Percentiles rank a stretch among this genome's conserved stretches.
Evolutionary conservation across 2,888 invertebrate species (phyloP).

Genomic region (Tigriopus californicus): DNA sequence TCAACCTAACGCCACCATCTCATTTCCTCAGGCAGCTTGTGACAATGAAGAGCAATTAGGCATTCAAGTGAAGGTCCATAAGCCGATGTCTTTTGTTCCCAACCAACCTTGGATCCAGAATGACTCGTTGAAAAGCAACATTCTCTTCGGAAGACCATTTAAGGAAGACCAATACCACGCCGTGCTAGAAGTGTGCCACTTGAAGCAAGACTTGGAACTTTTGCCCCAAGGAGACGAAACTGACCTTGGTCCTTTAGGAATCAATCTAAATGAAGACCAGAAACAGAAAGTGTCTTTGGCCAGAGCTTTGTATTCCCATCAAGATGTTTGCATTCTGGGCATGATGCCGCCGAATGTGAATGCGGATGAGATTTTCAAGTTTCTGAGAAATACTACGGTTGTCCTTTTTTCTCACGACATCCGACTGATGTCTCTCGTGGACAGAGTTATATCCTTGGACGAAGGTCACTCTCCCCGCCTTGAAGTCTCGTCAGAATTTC

Average conservation of each 20-base stretch:
- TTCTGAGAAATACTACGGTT: constrained; percentile 60
- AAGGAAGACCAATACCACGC: constrained; percentile 52
- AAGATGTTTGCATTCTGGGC: constrained; percentile 77
- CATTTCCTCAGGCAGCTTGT: constrained; percentile 34
- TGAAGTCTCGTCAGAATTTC: constrained; percentile 22
- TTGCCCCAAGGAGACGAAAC: constrained; percentile 84
- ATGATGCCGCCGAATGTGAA: constrained; percentile 91
- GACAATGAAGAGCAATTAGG: constrained; percentile 27
- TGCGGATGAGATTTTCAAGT: constrained; percentile 44
- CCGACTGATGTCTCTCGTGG: constrained; percentile 71
- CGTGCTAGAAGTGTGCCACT: constrained; percentile 72
- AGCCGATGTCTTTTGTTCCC: constrained; percentile 58
- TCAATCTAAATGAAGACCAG: constrained; percentile 74
- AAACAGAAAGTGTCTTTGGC: constrained; percentile 80
- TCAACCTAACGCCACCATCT: too few species aligned
- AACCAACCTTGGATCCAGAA: constrained; percentile 98
- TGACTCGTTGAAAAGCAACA: constrained; percentile 75
- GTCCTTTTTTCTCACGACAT: constrained; percentile 88
- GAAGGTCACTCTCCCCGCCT: constrained; percentile 62
- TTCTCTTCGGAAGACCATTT: constrained; percentile 60
- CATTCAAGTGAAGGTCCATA: constrained; percentile 24
- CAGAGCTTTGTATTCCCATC: constrained; percentile 68
- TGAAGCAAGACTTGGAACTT: constrained; percentile 76
- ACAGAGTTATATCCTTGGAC: constrained; percentile 71
- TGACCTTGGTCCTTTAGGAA: constrained; percentile 95